Evolutionary conservation across 2,888 invertebrate genomes (phyloP), one percentile per base, ranked within the genome.

Genomic region (Pseudeuparius sepicola): DNA sequence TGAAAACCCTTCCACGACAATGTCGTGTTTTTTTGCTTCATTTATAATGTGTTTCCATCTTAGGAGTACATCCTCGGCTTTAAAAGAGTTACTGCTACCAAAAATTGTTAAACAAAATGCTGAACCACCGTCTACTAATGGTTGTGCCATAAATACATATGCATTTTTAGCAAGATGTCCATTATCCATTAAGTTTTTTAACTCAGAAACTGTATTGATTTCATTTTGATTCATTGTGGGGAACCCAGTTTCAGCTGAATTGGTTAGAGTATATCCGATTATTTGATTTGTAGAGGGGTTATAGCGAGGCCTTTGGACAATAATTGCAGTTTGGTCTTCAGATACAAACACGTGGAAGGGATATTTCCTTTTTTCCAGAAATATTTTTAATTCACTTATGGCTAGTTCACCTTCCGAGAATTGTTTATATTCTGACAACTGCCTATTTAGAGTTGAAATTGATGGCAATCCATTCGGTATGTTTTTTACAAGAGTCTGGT

Each of bases 1-100:
- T 24, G 47, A 36, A 34, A 42, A 45, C 14, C 38, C 45, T 28
- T 34, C 29, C 11, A 47, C 20, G n/a, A 13, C 14, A 18, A 47
- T 42, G 33, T 35, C 42, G 31, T 36, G 14, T 11, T 18, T 31
- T 24, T 26, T n/a, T n/a, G n/a, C n/a, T n/a, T n/a, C n/a, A n/a
- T n/a, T n/a, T n/a, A n/a, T 31, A 13, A 42, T 31, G 17, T 25
- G 14, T 14, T 36, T 33, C 46, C 43, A 46, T 32, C 43, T 24
- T n/a, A 15, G 5, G 4, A 36, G 7, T 10, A 40, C 42, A 24
- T 42, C 35, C 7, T 36, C 12, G 9, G 11, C 4, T 5, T 18
- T 37, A 27, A 46, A 44, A 11, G 10, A 30, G 35, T 44, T 46
- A 23, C 42, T 31, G 4, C 29, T 34, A 4, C 41, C 44, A 36